Base-by-base conservation (phyloP, 53 echinoderm and acorn worm species). In the Holothuria scabra region DNA sequence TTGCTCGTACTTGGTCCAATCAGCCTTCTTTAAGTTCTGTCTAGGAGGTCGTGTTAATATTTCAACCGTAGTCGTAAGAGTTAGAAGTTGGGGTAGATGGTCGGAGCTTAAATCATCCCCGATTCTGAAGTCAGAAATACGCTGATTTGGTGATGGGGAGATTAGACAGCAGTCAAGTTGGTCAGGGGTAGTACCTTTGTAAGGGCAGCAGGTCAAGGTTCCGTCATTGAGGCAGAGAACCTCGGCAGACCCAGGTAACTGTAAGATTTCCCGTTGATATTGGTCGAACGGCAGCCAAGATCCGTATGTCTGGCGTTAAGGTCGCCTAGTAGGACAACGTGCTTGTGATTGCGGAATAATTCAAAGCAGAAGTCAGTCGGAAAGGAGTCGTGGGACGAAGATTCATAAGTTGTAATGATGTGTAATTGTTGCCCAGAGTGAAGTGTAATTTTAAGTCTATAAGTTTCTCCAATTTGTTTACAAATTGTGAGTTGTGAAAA, bases 291-390 rank as follows among this genome's bases (percentile, higher is more conserved):
- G 33, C 69, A 69, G 28, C 69, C 44, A n/a, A 3, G n/a, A 37
- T 12, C 38, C 14, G 33, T 32, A 37, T 69, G 69, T 41, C 35
- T 69, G 26, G 69, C 69, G 69, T 69, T 69, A 37, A 69, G 69
- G 38, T 69, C 30, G 5, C 69, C n/a, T n/a, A n/a, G n/a, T n/a
- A n/a, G n/a, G n/a, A n/a, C n/a, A n/a, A n/a, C n/a, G n/a, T n/a
- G n/a, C 20, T 7, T 7, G n/a, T 21, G 6, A 8, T 7, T 60
- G 6, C 14, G 6, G 61, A 22, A 25, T 8, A 60, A 10, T 30
- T n/a, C n/a, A n/a, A n/a, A n/a, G n/a, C n/a, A n/a, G n/a, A n/a
- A n/a, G n/a, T n/a, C n/a, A 35, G 35, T 35, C 3, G 35, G 35
- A 35, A 35, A 35, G 6, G 35, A 35, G 6, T 35, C 35, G 6